Evolutionary conservation across 2,888 invertebrate species (phyloP).

Genomic region (Theretra japonica): DNA sequence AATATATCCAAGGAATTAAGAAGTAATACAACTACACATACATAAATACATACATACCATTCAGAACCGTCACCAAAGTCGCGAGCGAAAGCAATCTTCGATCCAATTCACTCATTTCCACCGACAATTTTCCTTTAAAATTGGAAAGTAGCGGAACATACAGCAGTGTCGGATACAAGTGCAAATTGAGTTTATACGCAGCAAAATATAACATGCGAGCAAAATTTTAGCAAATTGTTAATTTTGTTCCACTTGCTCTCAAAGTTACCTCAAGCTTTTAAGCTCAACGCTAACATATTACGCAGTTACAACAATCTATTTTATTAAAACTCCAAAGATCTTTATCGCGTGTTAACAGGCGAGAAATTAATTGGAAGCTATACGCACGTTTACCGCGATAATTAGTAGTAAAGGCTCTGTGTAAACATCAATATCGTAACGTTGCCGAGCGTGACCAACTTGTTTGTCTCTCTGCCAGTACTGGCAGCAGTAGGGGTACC

Average conservation of each 20-base stretch:
- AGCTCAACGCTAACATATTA: constrained; percentile 34
- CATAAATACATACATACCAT: background rate
- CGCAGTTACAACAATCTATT: constrained; percentile 36
- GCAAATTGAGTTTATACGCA: constrained; percentile 2
- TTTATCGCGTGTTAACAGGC: constrained; percentile 57
- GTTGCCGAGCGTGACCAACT: constrained; percentile 49
- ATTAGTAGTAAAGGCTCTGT: constrained; percentile 58
- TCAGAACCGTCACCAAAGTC: background rate
- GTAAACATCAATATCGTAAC: constrained; percentile 58
- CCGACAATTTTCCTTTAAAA: constrained; percentile 4
- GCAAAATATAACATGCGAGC: constrained; percentile 7
- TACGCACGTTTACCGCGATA: constrained; percentile 61
- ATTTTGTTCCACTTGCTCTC: constrained; percentile 32
- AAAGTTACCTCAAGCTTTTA: constrained; percentile 38
- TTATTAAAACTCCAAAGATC: constrained; percentile 60
- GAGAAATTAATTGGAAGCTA: constrained; percentile 66
- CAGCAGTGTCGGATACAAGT: background rate
- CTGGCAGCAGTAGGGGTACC: background rate
- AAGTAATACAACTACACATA: background rate
- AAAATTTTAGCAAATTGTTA: constrained; percentile 33
- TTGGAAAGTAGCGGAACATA: constrained; percentile 1
- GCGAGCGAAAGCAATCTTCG: background rate
- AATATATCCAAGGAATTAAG: background rate
- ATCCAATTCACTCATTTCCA: constrained; percentile 12
- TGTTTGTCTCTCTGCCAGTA: constrained; percentile 30